Conservation (phyloP, 2,888 invertebrate genomes). For the Deroplatys truncata region DNA sequence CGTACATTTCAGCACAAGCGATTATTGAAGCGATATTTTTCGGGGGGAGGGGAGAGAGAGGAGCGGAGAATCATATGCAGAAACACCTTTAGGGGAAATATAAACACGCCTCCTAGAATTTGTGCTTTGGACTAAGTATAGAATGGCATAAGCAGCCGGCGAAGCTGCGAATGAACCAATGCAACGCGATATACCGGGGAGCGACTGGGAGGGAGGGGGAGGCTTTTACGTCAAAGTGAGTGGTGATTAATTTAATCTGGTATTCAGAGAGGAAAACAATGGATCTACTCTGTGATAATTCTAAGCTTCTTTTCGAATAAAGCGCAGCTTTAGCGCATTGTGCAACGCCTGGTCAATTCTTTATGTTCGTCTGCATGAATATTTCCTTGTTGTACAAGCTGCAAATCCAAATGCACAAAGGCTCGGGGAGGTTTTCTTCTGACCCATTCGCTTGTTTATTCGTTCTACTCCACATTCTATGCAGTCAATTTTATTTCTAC, state of each 20-base stretch:
- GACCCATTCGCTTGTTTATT: not conserved
- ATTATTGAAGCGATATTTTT: too few species aligned
- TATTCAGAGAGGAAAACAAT: not conserved
- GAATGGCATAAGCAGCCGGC: not conserved
- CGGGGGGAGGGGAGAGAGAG: too few species aligned
- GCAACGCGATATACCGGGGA: not conserved
- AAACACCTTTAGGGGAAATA: too few species aligned
- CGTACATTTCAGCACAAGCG: too few species aligned
- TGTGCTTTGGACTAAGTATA: not conserved
- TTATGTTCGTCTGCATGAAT: not conserved
- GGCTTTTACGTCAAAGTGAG: not conserved
- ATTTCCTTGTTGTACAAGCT: not conserved
- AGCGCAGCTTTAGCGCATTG: not conserved
- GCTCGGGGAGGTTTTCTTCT: not conserved
- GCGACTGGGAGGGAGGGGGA: not conserved
- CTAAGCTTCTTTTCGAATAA: not conserved
- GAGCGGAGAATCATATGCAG: too few species aligned
- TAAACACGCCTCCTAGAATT: too few species aligned
- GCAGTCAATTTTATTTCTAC: too few species aligned
- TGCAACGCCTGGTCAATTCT: not conserved
- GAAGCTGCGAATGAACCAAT: not conserved
- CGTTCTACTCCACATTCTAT: too few species aligned
- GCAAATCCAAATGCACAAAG: not conserved
- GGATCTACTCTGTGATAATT: not conserved
- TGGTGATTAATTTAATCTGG: not conserved